A percentile compares a stretch with the other conserved stretches of the same genome.
Evolutionary conservation across 2,113 vertebrate genomes (phyloP).

Genomic region (Nansenia antarctica): DNA sequence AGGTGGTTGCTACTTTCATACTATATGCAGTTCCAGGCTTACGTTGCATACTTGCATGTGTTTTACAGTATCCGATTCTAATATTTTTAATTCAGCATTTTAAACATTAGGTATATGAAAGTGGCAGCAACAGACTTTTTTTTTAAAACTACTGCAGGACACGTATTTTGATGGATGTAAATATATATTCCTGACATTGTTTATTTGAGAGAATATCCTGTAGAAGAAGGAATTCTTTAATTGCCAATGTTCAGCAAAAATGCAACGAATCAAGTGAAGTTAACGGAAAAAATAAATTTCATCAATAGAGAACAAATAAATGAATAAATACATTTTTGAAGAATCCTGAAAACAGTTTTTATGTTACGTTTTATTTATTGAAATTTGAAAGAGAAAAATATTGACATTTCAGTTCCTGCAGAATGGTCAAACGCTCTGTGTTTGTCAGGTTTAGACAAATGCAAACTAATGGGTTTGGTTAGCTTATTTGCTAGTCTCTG

Average conservation of each 20-base stretch:
- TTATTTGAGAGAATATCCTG: slow-evolving; percentile 26
- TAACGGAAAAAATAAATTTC: not conserved
- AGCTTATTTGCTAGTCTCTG: slow-evolving; percentile 22
- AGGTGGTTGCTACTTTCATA: slow-evolving; percentile 65
- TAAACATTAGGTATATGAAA: slow-evolving; percentile 59
- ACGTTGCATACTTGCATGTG: slow-evolving; percentile 61
- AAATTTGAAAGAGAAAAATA: no score
- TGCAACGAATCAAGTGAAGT: not conserved
- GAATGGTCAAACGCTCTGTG: not conserved
- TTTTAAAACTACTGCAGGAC: slow-evolving; percentile 22
- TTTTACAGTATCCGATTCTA: slow-evolving; percentile 50
- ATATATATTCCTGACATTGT: not conserved
- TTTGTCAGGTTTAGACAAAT: not conserved
- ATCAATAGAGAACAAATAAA: not conserved
- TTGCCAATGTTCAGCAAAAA: not conserved
- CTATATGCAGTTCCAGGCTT: slow-evolving; percentile 47
- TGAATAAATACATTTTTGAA: not conserved
- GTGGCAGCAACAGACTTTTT: slow-evolving; percentile 48
- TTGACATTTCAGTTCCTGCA: not conserved
- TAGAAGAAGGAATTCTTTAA: slow-evolving; percentile 6
- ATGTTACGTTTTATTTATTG: not conserved
- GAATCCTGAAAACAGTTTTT: not conserved
- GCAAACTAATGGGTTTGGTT: slow-evolving; percentile 8
- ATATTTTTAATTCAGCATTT: slow-evolving; percentile 48
- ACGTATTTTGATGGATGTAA: slow-evolving; percentile 42